These are phyloP conservation scores for Eptesicus fuscus DNA, from an alignment of 2,113 vertebrate species.

Conservation along the genomic window DNA sequence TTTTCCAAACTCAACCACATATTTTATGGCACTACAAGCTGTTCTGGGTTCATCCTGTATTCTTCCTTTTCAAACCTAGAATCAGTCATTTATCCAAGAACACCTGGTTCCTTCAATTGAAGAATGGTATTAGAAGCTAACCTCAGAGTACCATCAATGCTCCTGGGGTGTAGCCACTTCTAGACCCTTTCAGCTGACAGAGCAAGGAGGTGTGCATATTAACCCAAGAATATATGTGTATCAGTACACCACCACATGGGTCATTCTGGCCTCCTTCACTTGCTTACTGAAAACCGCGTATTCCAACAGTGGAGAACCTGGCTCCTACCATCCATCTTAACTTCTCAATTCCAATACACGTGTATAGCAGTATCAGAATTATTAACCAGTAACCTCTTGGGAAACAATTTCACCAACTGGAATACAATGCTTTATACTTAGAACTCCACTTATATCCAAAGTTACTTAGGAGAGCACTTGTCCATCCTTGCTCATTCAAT, in stretches of 20 bases:
- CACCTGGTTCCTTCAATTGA: neutral
- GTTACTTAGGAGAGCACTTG: neutral
- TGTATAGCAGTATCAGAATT: neutral
- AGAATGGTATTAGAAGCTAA: neutral
- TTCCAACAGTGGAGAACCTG: neutral
- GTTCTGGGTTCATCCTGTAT: neutral
- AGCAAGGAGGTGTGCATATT: neutral
- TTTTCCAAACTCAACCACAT: neutral
- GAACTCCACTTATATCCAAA: neutral
- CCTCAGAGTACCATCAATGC: neutral
- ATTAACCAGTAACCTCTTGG: neutral
- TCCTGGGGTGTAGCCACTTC: neutral
- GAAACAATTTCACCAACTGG: neutral
- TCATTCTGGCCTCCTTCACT: neutral
- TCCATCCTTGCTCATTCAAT: neutral
- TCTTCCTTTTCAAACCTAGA: neutral
- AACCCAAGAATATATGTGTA: neutral
- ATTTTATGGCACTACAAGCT: neutral
- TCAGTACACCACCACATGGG: neutral
- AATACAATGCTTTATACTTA: neutral
- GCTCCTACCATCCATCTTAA: neutral
- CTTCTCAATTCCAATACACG: neutral
- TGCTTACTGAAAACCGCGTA: neutral
- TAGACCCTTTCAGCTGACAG: neutral
- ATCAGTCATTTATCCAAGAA: neutral